A percentile compares a stretch with the other conserved stretches of the same genome.
These are phyloP conservation scores for Sylvietta virens DNA, from an alignment of 2,113 vertebrate genomes.

Conservation along the genomic window DNA sequence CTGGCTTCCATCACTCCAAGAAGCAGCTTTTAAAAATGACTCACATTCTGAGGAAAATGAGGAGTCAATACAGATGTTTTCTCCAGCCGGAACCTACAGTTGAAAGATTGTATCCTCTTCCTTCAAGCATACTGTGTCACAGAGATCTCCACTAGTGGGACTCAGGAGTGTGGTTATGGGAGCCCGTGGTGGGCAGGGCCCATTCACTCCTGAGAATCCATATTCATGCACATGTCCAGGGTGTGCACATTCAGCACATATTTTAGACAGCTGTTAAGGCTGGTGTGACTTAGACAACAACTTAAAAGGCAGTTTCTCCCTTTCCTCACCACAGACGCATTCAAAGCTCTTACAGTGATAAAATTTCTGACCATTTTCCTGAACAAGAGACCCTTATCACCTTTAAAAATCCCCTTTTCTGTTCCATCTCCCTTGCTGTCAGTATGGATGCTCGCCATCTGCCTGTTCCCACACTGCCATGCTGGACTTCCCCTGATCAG, in stretches of 20 bases:
- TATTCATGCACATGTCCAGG: neutral
- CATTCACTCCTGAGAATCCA: neutral
- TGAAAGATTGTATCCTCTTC: neutral
- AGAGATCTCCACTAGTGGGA: neutral
- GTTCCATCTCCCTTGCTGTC: neutral
- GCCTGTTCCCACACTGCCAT: neutral
- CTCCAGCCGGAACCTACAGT: neutral
- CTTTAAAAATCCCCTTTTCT: neutral
- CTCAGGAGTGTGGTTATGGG: rapidly evolving
- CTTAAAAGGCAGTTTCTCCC: neutral
- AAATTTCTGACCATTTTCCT: neutral
- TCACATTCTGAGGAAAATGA: neutral
- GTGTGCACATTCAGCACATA: neutral
- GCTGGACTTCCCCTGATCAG: neutral
- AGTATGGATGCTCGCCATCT: rapidly evolving
- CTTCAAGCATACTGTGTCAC: neutral
- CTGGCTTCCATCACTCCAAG: neutral
- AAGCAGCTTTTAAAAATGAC: neutral
- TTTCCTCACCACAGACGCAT: neutral
- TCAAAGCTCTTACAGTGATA: neutral
- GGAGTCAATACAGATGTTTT: neutral
- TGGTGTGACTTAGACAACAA: neutral
- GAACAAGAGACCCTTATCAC: neutral
- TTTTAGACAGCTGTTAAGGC: neutral
- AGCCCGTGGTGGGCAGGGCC: neutral